phyloP scores from a whole-genome alignment of 2,113 vertebrate species.

The Coreoperca whiteheadi region DNA sequence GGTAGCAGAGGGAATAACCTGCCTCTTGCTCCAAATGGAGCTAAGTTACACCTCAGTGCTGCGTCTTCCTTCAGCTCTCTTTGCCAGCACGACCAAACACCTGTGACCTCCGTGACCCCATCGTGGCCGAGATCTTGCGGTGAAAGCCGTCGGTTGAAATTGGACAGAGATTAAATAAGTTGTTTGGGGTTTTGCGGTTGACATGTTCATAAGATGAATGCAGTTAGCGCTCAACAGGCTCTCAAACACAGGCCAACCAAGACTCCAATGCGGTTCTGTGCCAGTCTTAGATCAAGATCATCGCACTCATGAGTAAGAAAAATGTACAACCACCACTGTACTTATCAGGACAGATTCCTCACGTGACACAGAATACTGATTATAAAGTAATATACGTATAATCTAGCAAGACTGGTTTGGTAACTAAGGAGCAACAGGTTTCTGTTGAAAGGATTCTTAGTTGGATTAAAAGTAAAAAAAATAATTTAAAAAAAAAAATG shows the following conservation, averaged over 20 bases:
- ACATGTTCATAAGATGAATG: neutral
- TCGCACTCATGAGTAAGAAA: neutral
- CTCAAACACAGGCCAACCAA: neutral
- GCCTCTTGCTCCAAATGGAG: slow-evolving; percentile 11
- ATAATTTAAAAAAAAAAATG: too few species aligned
- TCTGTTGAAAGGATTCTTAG: neutral
- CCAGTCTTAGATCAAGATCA: neutral
- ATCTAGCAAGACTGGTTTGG: neutral
- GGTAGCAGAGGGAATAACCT: neutral
- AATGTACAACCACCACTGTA: neutral
- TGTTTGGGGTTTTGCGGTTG: slow-evolving; percentile 19
- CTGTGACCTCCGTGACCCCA: slow-evolving; percentile 13
- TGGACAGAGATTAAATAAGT: neutral
- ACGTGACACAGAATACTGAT: neutral
- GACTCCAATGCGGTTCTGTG: accelerated
- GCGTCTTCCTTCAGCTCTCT: neutral
- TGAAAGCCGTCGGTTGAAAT: neutral
- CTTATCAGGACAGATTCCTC: neutral
- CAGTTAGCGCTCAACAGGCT: neutral
- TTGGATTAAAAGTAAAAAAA: neutral
- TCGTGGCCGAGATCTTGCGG: neutral
- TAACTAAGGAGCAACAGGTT: neutral
- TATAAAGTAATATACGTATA: neutral
- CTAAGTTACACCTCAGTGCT: neutral
- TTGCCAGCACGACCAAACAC: neutral